Percentiles rank a stretch among this genome's conserved stretches.
phyloP scores from a whole-genome alignment of 2,888 invertebrate genomes.

The Phasia obesa region DNA sequence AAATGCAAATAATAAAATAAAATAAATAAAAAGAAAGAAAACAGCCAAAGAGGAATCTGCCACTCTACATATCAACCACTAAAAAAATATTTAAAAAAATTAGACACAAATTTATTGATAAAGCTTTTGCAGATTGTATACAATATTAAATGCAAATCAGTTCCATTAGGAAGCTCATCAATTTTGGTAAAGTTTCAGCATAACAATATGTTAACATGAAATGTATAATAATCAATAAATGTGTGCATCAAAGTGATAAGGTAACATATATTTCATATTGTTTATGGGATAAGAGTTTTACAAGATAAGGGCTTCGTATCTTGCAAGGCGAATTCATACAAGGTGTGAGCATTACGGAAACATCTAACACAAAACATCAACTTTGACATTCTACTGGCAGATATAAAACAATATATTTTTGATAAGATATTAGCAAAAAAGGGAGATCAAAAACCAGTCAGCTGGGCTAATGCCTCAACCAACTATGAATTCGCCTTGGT shows the following conservation, averaged over 20 bases:
- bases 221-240: conserved; percentile 34
- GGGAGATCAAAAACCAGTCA: too few relatives aligned
- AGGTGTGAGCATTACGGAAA: too few relatives aligned
- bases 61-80: background rate
- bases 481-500: too few relatives aligned
- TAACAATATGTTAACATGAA: conserved; percentile 57
- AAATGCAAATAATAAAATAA: background rate
- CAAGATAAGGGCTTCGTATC: too few relatives aligned
- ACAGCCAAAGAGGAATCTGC: background rate
- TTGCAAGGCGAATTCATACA: too few relatives aligned
- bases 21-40: background rate
- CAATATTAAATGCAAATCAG: background rate
- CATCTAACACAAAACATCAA: too few relatives aligned
- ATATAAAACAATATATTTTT: too few relatives aligned
- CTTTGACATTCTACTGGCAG: too few relatives aligned
- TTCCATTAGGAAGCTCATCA: conserved; percentile 46
- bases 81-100: background rate
- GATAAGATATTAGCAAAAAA: too few relatives aligned
- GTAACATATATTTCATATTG: too few relatives aligned
- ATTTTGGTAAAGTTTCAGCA: conserved; percentile 16
- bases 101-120: conserved; percentile 35
- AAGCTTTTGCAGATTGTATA: conserved; percentile 33
- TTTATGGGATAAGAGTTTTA: too few relatives aligned
- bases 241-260: conserved; percentile 2
- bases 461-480: too few relatives aligned